Conservation (phyloP, 2,113 vertebrate species). For the Hydropotes inermis region DNA sequence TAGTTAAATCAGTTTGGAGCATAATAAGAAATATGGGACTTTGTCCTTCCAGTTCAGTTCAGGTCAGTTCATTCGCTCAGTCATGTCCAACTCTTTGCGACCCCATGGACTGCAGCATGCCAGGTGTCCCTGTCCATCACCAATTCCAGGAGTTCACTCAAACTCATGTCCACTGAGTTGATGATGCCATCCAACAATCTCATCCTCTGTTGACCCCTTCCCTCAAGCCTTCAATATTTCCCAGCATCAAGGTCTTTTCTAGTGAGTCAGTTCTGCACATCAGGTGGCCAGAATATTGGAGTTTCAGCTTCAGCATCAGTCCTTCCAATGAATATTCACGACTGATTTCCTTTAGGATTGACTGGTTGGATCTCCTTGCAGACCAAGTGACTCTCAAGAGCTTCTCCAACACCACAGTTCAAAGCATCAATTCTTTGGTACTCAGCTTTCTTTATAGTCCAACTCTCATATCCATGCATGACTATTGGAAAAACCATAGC, state of each 20-base stretch:
- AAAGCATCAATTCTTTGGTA: accelerated
- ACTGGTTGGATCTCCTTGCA: not conserved
- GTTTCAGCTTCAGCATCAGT: not conserved
- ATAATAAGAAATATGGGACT: not conserved
- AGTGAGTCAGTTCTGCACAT: not conserved
- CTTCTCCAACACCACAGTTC: not conserved
- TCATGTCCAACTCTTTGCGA: accelerated
- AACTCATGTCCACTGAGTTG: not conserved
- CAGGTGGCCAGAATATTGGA: not conserved
- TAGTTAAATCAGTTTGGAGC: not conserved
- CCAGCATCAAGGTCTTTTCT: not conserved
- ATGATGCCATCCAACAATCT: not conserved
- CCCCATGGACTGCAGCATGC: not conserved
- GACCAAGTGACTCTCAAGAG: not conserved
- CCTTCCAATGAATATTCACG: not conserved
- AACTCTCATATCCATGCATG: not conserved
- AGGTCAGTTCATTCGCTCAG: not conserved
- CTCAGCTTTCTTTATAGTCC: not conserved
- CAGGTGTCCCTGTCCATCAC: not conserved
- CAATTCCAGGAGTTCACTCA: not conserved
- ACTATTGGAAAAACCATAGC: not conserved
- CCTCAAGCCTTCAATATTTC: not conserved
- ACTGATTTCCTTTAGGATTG: accelerated
- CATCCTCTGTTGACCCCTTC: not conserved
- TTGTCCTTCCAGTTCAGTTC: not conserved